Evolutionary conservation across 2,113 vertebrate genomes (phyloP).

Genomic region (Crotalus horridus): DNA sequence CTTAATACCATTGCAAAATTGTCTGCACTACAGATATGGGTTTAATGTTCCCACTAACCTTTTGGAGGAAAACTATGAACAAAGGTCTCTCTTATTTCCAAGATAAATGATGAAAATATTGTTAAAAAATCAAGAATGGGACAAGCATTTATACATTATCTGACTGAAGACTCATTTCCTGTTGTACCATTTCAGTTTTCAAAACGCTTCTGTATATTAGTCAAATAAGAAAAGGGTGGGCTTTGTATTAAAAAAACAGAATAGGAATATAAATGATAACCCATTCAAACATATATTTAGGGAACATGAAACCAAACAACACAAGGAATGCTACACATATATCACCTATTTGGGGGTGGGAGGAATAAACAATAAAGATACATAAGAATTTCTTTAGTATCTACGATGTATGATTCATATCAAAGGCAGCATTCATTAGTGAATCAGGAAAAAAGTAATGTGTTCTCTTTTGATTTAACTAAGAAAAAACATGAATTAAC

Average conservation of each 20-base stretch:
- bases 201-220: conserved; percentile 12
- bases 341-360: neutral
- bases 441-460: conserved; percentile 30
- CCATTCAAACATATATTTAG: neutral
- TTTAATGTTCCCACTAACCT: conserved; percentile 35
- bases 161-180: neutral
- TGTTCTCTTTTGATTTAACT: conserved; percentile 31
- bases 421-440: conserved; percentile 35
- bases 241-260: neutral
- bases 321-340: neutral
- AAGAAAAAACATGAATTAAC: conserved; percentile 35
- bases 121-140: conserved; percentile 50
- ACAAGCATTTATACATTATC: conserved; percentile 42
- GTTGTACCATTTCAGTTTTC: conserved; percentile 26
- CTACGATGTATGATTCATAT: neutral
- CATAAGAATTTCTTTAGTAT: neutral
- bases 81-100: conserved; percentile 41
- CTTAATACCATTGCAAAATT: conserved; percentile 45
- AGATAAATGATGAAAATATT: conserved; percentile 48
- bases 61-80: conserved; percentile 52
- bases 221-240: neutral
- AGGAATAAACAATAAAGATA: neutral
- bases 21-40: conserved; percentile 32
- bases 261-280: neutral
- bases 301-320: neutral